Evolutionary conservation across 2,113 vertebrate genomes (phyloP).

Genomic region (Gavialis gangeticus): DNA sequence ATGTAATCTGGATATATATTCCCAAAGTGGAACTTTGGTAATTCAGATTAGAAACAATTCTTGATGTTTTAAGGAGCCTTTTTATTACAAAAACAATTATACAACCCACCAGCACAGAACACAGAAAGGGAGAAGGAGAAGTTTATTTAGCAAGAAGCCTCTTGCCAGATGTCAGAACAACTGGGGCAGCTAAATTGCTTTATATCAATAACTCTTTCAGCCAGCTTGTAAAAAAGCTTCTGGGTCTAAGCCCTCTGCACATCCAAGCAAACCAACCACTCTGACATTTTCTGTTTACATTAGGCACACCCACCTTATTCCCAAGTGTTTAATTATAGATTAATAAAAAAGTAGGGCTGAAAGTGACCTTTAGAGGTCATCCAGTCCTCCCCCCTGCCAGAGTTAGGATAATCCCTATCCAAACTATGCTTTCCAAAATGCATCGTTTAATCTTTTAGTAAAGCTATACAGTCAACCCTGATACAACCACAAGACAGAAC

Average conservation of each 20-base stretch:
- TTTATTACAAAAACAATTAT: constrained; percentile 75
- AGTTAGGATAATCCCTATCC: too few relatives aligned
- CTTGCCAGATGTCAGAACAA: constrained; percentile 61
- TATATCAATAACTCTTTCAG: constrained; percentile 60
- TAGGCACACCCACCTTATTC: background rate
- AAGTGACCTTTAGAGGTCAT: too few relatives aligned
- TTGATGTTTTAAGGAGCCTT: constrained; percentile 69
- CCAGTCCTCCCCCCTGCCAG: too few relatives aligned
- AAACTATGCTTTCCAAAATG: too few relatives aligned
- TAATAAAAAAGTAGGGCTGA: too few relatives aligned
- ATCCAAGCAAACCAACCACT: background rate
- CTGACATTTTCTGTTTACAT: background rate
- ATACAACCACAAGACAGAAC: too few relatives aligned
- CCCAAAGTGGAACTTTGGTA: constrained; percentile 73
- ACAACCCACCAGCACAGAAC: constrained; percentile 48
- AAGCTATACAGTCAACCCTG: too few relatives aligned
- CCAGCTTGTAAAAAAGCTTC: constrained; percentile 53
- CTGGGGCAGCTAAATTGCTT: constrained; percentile 61
- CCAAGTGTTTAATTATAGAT: background rate
- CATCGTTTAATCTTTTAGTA: too few relatives aligned
- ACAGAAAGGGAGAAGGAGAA: constrained; percentile 56
- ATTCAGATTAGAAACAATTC: constrained; percentile 80
- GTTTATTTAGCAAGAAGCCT: constrained; percentile 63
- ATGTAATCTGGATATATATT: constrained; percentile 79
- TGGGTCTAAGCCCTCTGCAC: constrained; percentile 22